Evolutionary conservation across 2,797 vertebrate genomes (phyloP), one percentile per base, ranked within the genome.

Genomic region (Ctenosaura bakeri): DNA sequence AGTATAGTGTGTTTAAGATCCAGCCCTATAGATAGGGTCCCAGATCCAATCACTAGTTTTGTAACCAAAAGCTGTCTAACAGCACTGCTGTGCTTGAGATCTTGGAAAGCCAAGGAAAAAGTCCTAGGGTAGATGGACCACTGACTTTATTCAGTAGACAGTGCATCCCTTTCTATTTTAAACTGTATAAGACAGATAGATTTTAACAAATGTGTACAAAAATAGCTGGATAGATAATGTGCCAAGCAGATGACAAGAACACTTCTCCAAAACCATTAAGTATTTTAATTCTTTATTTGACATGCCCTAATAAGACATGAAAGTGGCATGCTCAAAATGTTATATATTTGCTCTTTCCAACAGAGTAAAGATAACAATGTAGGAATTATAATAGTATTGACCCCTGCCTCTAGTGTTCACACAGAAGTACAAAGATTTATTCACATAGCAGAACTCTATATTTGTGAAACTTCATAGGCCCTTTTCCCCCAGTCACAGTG

Each of bases 381-480:
- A 52, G 56, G 52, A 83, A 22, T 62, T 88, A 10, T n/a, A 86
- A 0, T 54, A 4, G 71, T 90, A 1, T 81, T 86, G 46, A 7
- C 20, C 52, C 52, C 20, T 74, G 54, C 1, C 32, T 64, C 87
- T 86, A 62, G 46, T 88, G 10, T 89, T 71, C 62, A 71, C 81
- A 46, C 29, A 88, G n/a, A 90, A 91, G 20, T 59, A 62, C n/a
- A 81, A 26, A 22, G 24, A 18, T 90, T 90, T 88, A 6, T 83
- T 9, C 0, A 76, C 29, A 90, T 80, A 91, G n/a, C 26, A 84
- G 85, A 79, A 74, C 38, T 50, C 0, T 38, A 64, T 66, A n/a
- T 93, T 94, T 97, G 86, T 92, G 91, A 93, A 94, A 93, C 92
- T 62, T 26, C 81, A 93, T 35, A 78, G 5, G 16, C 50, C 50